Percentiles rank a stretch among this genome's conserved stretches.
phyloP scores from a whole-genome alignment of 1,140 invertebrate species.

The Pogonomyrmex barbatus region DNA sequence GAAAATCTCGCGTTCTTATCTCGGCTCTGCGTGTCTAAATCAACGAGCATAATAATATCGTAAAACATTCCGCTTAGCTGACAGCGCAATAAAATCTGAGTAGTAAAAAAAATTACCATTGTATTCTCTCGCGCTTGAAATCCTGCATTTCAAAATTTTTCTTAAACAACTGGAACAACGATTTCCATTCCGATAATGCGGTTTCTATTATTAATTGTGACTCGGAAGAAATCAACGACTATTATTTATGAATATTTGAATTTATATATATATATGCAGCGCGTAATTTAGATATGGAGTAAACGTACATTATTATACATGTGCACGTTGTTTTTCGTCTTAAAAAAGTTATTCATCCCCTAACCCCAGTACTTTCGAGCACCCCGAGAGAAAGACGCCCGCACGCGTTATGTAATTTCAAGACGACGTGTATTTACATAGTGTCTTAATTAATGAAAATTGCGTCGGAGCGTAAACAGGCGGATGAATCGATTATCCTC shows the following conservation, averaged over 20 bases:
- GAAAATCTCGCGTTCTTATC: slow-evolving; percentile 57
- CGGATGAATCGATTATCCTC: slow-evolving; percentile 66
- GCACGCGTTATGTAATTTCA: slow-evolving; percentile 66
- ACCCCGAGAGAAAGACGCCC: slow-evolving; percentile 8
- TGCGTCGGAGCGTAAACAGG: slow-evolving; percentile 61
- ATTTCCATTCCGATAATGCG: not conserved
- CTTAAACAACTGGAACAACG: not conserved
- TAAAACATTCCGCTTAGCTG: slow-evolving; percentile 35
- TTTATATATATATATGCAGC: not conserved
- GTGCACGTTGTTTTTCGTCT: not conserved
- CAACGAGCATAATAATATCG: slow-evolving; percentile 34
- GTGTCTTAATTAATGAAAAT: slow-evolving; percentile 72
- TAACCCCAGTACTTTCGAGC: not conserved
- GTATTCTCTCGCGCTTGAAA: not conserved
- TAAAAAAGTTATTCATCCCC: not conserved
- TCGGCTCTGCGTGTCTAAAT: slow-evolving; percentile 42
- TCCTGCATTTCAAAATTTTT: not conserved
- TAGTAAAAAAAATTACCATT: slow-evolving; percentile 20
- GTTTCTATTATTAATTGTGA: not conserved
- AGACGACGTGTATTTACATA: slow-evolving; percentile 59
- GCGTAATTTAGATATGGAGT: not conserved
- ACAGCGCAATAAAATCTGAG: slow-evolving; percentile 25
- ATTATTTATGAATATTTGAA: not conserved
- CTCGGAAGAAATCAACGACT: not conserved
- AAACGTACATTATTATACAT: not conserved